Evolutionary conservation across 2,797 vertebrate genomes (phyloP).

Genomic region (Sebastes trivittatus): DNA sequence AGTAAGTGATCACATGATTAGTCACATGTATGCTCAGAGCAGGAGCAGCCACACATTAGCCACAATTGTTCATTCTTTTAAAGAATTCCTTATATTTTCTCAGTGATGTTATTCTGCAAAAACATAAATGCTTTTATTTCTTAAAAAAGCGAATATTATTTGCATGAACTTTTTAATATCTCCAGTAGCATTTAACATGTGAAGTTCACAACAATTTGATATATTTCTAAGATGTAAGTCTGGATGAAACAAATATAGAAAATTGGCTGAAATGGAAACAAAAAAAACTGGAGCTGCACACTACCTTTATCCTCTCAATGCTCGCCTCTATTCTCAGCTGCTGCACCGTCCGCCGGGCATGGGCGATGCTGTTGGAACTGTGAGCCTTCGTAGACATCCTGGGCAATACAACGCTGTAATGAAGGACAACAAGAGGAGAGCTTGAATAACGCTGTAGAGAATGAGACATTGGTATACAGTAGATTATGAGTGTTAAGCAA

Average conservation of each 20-base stretch:
- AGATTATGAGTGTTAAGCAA: not conserved
- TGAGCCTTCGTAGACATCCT: slow-evolving; percentile 93
- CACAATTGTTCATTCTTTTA: not conserved
- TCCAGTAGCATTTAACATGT: not conserved
- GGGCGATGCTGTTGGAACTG: slow-evolving; percentile 88
- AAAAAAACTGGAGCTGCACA: not conserved
- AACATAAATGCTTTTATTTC: not conserved
- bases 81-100: not conserved
- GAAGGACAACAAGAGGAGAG: slow-evolving; percentile 3
- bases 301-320: slow-evolving; percentile 96
- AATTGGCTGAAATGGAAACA: not conserved
- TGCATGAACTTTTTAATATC: not conserved
- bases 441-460: not conserved
- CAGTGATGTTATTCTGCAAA: not conserved
- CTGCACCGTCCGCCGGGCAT: slow-evolving; percentile 89
- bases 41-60: not conserved
- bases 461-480: not conserved
- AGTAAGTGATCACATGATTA: not conserved
- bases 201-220: not conserved
- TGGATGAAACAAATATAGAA: not conserved
- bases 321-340: slow-evolving; percentile 92
- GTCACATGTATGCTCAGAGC: not conserved
- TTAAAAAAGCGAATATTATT: not conserved
- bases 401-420: slow-evolving; percentile 46
- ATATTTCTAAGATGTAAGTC: not conserved